A percentile compares a stretch with the other conserved stretches of the same genome.
Conservation (phyloP, 2,113 vertebrate species). For the Heteronetta atricapilla region DNA sequence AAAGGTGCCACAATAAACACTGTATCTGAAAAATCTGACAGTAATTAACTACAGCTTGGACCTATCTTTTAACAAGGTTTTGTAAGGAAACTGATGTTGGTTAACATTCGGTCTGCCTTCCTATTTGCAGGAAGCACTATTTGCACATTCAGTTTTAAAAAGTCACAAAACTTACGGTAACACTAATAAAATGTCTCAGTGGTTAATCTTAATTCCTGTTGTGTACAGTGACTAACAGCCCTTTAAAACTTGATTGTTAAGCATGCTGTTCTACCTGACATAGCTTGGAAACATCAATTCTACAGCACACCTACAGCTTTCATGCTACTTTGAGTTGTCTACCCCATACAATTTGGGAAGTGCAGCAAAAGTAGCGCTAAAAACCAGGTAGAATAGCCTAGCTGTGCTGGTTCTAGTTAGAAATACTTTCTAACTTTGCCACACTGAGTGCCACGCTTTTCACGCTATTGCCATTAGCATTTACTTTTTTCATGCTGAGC, state of each 20-base stretch:
- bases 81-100: not conserved
- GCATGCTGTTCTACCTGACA: fast-evolving
- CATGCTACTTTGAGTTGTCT: not conserved
- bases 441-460: not conserved
- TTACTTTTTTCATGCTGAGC: fast-evolving
- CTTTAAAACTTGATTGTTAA: not conserved
- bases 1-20: not conserved
- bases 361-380: not conserved
- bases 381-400: not conserved
- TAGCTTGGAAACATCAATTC: not conserved
- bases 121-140: not conserved
- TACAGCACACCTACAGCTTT: not conserved
- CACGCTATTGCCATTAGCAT: not conserved
- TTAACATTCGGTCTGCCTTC: not conserved
- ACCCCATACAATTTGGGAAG: not conserved
- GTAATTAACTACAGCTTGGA: not conserved
- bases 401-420: not conserved
- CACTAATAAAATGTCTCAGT: not conserved
- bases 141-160: not conserved
- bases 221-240: not conserved
- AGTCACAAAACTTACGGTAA: not conserved
- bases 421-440: not conserved
- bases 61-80: not conserved
- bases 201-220: not conserved
- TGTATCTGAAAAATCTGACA: not conserved